Conservation (phyloP, 2,888 invertebrate species). For the Arctia plantaginis region DNA sequence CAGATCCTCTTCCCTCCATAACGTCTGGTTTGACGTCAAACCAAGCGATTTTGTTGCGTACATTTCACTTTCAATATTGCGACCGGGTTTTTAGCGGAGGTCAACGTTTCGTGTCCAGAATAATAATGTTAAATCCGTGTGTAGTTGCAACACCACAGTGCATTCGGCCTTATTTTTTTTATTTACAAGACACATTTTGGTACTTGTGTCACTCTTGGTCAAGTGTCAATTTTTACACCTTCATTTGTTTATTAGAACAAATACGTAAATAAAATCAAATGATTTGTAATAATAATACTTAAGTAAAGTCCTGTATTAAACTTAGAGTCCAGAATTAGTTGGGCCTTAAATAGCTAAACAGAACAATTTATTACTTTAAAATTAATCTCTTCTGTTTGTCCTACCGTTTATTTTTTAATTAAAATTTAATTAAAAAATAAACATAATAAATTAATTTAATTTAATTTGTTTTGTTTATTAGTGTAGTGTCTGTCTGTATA, state of each 20-base stretch:
- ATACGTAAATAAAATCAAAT: too few relatives aligned
- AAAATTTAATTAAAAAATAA: too few relatives aligned
- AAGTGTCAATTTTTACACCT: background rate
- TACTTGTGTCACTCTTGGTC: background rate
- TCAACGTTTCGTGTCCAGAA: slow-evolving; percentile 19
- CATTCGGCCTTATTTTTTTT: slow-evolving; percentile 2
- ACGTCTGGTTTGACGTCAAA: slow-evolving; percentile 15
- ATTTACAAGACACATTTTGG: background rate
- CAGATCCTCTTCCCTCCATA: slow-evolving; percentile 17
- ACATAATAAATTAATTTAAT: too few relatives aligned
- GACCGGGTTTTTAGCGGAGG: slow-evolving; percentile 29
- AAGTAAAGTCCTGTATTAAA: too few relatives aligned
- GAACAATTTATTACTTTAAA: too few relatives aligned
- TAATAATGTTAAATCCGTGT: slow-evolving; percentile 10
- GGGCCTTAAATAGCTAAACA: too few relatives aligned
- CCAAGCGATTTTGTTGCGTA: background rate
- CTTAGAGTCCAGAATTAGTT: too few relatives aligned
- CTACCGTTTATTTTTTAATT: too few relatives aligned
- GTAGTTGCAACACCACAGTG: slow-evolving; percentile 1
- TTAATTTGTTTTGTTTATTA: too few relatives aligned
- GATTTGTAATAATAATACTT: too few relatives aligned
- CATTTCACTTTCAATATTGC: slow-evolving; percentile 35
- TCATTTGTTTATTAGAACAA: background rate
- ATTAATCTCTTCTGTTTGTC: too few relatives aligned
- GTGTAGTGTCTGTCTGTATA: too few relatives aligned